Base-by-base conservation (phyloP, 2,888 invertebrate species). In the Thyatira batis region DNA sequence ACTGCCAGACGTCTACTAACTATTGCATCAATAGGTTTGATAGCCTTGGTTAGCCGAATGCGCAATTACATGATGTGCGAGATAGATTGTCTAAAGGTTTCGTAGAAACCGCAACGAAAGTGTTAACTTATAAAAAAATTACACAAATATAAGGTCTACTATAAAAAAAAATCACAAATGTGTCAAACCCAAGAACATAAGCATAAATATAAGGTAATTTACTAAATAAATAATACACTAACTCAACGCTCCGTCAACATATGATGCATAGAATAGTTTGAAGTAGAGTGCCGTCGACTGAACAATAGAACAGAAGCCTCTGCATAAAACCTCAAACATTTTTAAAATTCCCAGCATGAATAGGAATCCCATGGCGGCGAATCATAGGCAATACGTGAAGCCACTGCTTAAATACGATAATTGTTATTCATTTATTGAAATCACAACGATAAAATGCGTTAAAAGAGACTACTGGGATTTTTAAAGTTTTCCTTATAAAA, bases 301-400 rank as follows among this genome's bases (percentile, higher is more conserved):
- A 48, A 48, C 48, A 48, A 48, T 27, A 13, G 13, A 45, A 45
- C 25, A 25, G 20, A 4, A 23, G 45, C 13, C 6, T 48, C 11
- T 9, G 17, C 27, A 27, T 17, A 28, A 33, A 39, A 39, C 39
- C 63, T 61, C 51, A 56, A 56, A 51, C 57, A 69, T 66, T 69
- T 77, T 70, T 78, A 65, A 78, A 80, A 87, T 86, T 85, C 82
- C 60, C 59, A 57, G 58, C 82, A 69, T 80, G 82, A 78, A 67
- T 73, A 69, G 71, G 72, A 70, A 67, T 67, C 65, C 70, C 65
- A 48, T 28, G 28, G 75, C 72, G 67, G 72, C 70, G 65, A 67
- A 79, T 73, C 79, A 73, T 61, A 72, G 63, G 58, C 54, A 57
- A 63, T 52, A 70, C 85, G 81, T 85, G 84, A 71, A 80, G 33